Evolutionary conservation across 2,888 invertebrate species (phyloP).

Genomic region (Sarcophaga subvicina): DNA sequence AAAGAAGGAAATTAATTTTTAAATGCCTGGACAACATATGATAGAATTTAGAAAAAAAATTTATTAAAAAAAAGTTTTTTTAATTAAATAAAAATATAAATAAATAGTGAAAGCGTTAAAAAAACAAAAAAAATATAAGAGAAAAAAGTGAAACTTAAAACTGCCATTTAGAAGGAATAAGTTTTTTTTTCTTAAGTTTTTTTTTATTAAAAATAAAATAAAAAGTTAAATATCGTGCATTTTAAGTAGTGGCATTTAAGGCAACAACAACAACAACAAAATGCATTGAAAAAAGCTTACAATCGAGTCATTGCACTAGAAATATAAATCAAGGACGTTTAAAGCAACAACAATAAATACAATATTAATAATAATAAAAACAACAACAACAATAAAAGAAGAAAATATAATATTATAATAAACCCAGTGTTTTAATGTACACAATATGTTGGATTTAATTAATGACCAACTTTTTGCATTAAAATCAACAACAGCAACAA

Average conservation of each 20-base stretch:
- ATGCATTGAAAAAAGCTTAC: slow-evolving; percentile 21
- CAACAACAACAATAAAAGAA: neutral
- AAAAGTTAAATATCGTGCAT: neutral
- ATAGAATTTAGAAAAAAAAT: slow-evolving; percentile 6
- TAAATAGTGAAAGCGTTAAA: slow-evolving; percentile 16
- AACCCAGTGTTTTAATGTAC: neutral
- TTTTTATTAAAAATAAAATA: neutral
- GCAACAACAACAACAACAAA: neutral
- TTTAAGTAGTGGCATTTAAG: slow-evolving; percentile 7
- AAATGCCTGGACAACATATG: slow-evolving; percentile 58
- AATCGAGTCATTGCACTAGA: slow-evolving; percentile 67
- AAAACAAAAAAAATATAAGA: neutral
- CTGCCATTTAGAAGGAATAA: slow-evolving; percentile 28
- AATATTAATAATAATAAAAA: neutral
- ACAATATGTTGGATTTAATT: slow-evolving; percentile 48
- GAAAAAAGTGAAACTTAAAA: slow-evolving; percentile 29
- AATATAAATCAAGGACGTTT: slow-evolving; percentile 64
- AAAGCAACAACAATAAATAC: slow-evolving; percentile 24
- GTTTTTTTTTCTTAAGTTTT: neutral
- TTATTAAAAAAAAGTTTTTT: slow-evolving; percentile 1
- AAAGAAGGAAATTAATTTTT: neutral
- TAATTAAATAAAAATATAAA: slow-evolving; percentile 5
- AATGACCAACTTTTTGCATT: slow-evolving; percentile 8
- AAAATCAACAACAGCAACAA: neutral
- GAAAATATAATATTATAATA: neutral